Evolutionary conservation across 2,888 invertebrate species (phyloP), one percentile per base, ranked within the genome.

Genomic region (Apamea crenata): DNA sequence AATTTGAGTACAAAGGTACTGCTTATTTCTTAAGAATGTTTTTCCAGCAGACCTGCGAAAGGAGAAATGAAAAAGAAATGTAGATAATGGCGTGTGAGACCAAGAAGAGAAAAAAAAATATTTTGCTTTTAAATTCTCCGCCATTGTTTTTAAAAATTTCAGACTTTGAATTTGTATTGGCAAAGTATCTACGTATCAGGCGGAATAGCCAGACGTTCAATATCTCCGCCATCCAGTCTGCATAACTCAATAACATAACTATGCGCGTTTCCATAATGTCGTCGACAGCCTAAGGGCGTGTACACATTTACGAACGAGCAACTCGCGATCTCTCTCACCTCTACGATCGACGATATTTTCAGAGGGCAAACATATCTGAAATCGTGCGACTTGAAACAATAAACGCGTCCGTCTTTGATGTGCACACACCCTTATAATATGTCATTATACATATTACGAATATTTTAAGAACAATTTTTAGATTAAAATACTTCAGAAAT

Each of bases 231-330:
- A 87, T 78, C 74, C 88, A 77, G 96, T 95, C 96, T 96, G 96
- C 96, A 96, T 96, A 96, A 95, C 96, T 96, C 95, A 96, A 96
- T 96, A 96, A 92, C 94, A 91, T 91, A 96, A 94, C 94, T 96
- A 96, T 96, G 95, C 93, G 88, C 91, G 89, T 91, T 91, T 91
- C 91, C 83, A 88, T 90, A 88, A 90, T 90, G 80, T 83, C 79
- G 74, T 69, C 80, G 68, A 86, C 53, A 63, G 65, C 47, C 50
- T 85, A 71, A 84, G 74, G 82, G 78, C 21, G 63, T 74, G 70
- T 74, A 61, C 63, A 85, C 63, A 85, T 85, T 85, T 59, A 36
- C 53, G 25, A 44, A 21, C 3, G 29, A 53, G 18, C 12, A 21
- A 18, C 10, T 68, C 14, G 25, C 69, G 47, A 36, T 10, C 36